These are phyloP conservation scores for Listronotus bonariensis DNA, from an alignment of 1,140 invertebrate genomes.

Conservation along the genomic window DNA sequence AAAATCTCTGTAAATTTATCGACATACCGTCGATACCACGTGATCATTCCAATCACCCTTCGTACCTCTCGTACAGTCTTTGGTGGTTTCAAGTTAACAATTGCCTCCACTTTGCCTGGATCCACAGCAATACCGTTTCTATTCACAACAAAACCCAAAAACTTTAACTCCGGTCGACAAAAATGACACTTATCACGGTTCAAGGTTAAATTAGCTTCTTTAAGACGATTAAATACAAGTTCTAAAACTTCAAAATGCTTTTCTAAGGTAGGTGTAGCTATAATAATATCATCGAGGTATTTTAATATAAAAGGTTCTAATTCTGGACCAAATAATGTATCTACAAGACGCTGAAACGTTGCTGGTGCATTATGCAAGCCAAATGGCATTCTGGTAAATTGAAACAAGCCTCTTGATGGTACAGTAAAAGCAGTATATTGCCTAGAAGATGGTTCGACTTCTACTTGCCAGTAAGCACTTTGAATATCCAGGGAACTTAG, in stretches of 20 bases:
- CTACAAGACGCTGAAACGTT: slow-evolving; percentile 41
- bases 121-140: slow-evolving; percentile 1
- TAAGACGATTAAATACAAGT: slow-evolving; percentile 30
- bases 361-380: background rate
- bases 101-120: slow-evolving; percentile 26
- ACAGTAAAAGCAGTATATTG: too few relatives aligned
- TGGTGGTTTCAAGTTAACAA: slow-evolving; percentile 41
- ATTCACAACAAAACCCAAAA: slow-evolving; percentile 14
- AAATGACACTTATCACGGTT: slow-evolving; percentile 28
- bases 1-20: too few relatives aligned
- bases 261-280: slow-evolving; percentile 44
- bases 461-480: too few relatives aligned
- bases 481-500: background rate
- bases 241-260: slow-evolving; percentile 38
- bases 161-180: background rate
- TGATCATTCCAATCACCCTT: too few relatives aligned
- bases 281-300: slow-evolving; percentile 53
- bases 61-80: too few relatives aligned
- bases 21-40: too few relatives aligned
- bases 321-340: slow-evolving; percentile 43
- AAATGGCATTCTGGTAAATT: too few relatives aligned
- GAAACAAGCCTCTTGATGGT: too few relatives aligned
- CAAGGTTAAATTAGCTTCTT: slow-evolving; percentile 21
- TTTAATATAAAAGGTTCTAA: slow-evolving; percentile 37
- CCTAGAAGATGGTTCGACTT: too few relatives aligned